Percentiles rank a stretch among this genome's conserved stretches.
Evolutionary conservation across 1,140 invertebrate genomes (phyloP).

Genomic region (Ips typographus): DNA sequence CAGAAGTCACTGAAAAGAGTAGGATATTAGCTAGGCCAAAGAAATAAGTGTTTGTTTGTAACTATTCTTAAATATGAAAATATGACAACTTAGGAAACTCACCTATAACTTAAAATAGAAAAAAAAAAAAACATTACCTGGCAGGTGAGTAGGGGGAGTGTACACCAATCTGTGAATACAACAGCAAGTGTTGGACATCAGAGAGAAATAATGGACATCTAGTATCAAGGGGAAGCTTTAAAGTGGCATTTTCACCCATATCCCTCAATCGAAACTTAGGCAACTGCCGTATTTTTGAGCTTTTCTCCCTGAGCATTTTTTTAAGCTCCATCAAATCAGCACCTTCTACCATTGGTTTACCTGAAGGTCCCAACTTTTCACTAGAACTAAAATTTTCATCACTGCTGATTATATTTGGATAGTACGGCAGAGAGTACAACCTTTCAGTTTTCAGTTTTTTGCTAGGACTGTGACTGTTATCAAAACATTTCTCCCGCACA

Average conservation of each 20-base stretch:
- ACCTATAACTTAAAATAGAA: not conserved
- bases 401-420: not conserved
- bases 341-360: slow-evolving; percentile 50
- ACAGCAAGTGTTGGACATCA: slow-evolving; percentile 79
- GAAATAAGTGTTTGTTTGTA: too few species aligned
- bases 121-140: slow-evolving; percentile 16
- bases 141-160: slow-evolving; percentile 66
- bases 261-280: slow-evolving; percentile 63
- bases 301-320: slow-evolving; percentile 58
- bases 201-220: slow-evolving; percentile 76
- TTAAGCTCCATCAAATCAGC: slow-evolving; percentile 60
- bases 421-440: not conserved
- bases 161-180: slow-evolving; percentile 74
- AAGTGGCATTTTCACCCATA: slow-evolving; percentile 62
- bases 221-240: slow-evolving; percentile 55
- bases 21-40: not conserved
- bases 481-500: not conserved
- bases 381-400: not conserved
- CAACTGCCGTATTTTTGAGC: slow-evolving; percentile 55
- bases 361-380: slow-evolving; percentile 24
- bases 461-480: slow-evolving; percentile 45
- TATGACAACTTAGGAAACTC: not conserved
- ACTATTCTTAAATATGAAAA: too few species aligned
- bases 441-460: slow-evolving; percentile 42
- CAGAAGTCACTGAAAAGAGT: not conserved